Evolutionary conservation across 2,888 invertebrate genomes (phyloP), one percentile per base, ranked within the genome.

Genomic region (Alsophila aescularia): DNA sequence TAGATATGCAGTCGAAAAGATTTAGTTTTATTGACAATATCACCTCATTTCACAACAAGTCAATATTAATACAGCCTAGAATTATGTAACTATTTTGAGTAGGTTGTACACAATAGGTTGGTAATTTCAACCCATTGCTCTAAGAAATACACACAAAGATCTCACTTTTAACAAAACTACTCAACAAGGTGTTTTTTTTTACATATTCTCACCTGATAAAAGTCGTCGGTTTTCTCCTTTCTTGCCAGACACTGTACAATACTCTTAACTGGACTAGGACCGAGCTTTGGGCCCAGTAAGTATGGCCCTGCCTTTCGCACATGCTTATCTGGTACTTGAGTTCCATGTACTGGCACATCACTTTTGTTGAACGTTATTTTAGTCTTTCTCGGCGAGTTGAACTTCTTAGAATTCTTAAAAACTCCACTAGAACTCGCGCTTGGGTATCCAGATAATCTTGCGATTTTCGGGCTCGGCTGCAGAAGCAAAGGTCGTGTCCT

Each of bases 181-280:
- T 7, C 24, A 24, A 24, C 9, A 8, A n/a, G 13, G 18, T 12
- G 13, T 32, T 13, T 7, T 14, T 34, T 42, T n/a, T n/a, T n/a
- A n/a, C n/a, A n/a, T n/a, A n/a, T 40, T 21, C 42, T 59, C 32
- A 95, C 87, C 54, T 94, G 93, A 76, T 93, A 95, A 77, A 94
- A 95, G 49, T 94, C 92, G 80, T 95, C 94, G 21, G 95, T 95
- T 42, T 92, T 93, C 72, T 94, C 94, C 70, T 93, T 94, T 51
- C 95, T 92, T 5, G 95, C 95, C 59, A 96, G 84, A 83, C 95
- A 96, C 72, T 96, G 95, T 4, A 95, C 94, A 70, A 96, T 95
- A 78, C 95, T 95, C 76, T 94, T 93, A 0, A 96, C 96, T 10
- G 96, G 96, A 55, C 95, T 95, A 5, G 93, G 94, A 0, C 95